phyloP scores from a whole-genome alignment of 2,113 vertebrate species.

The Gobio gobio region DNA sequence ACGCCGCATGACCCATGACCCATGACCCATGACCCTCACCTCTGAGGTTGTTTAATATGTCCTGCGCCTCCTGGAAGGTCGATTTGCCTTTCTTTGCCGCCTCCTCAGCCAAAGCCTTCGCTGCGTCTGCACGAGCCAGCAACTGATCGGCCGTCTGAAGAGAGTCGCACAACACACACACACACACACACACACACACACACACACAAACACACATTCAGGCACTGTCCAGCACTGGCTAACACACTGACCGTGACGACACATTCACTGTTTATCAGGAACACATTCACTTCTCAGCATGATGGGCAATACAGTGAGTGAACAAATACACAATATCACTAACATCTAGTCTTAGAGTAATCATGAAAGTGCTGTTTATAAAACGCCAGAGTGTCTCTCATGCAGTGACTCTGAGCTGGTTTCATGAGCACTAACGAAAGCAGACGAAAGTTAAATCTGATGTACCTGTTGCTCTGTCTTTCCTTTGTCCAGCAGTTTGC shows the following conservation, averaged over 20 bases:
- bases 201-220: too few species aligned
- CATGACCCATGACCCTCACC: slow-evolving; percentile 70
- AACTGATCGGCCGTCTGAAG: slow-evolving; percentile 94
- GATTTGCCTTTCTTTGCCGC: slow-evolving; percentile 88
- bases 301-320: not conserved
- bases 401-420: not conserved
- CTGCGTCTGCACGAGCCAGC: slow-evolving; percentile 92
- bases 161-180: not conserved
- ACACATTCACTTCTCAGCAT: not conserved
- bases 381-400: not conserved
- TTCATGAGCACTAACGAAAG: too few species aligned
- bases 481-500: slow-evolving; percentile 92
- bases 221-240: too few species aligned
- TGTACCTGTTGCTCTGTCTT: slow-evolving; percentile 93
- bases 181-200: not conserved
- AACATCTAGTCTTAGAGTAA: not conserved
- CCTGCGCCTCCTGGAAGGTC: slow-evolving; percentile 88
- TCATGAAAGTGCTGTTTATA: not conserved
- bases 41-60: slow-evolving; percentile 89
- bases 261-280: not conserved
- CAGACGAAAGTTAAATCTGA: not conserved
- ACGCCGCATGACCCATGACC: not conserved
- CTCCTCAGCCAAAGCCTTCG: slow-evolving; percentile 92
- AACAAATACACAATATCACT: not conserved
- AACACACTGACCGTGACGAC: not conserved